Evolutionary conservation across 2,113 vertebrate species (phyloP).

Genomic region (Alaudala cheleensis): DNA sequence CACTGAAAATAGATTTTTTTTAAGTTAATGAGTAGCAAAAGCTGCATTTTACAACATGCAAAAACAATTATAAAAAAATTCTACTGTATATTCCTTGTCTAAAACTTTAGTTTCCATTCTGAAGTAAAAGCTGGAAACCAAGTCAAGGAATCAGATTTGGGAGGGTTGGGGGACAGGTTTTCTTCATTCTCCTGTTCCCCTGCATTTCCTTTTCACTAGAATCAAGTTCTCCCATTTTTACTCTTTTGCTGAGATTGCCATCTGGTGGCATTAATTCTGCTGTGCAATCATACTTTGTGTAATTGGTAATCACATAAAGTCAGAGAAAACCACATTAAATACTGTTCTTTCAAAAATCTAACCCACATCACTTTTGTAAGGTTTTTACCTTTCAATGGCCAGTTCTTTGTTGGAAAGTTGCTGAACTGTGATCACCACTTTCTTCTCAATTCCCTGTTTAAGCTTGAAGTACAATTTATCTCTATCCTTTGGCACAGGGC

Average conservation of each 20-base stretch:
- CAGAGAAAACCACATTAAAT: neutral
- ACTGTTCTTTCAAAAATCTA: neutral
- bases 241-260: constrained; percentile 71
- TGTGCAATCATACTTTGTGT: neutral
- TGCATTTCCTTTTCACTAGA: neutral
- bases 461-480: constrained; percentile 98
- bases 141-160: neutral
- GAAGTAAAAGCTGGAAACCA: neutral
- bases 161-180: neutral
- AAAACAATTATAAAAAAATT: neutral
- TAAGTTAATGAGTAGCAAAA: neutral
- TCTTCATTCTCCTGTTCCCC: neutral
- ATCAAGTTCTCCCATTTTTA: neutral
- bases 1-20: neutral
- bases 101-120: neutral
- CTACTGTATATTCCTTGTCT: neutral
- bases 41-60: neutral
- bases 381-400: constrained; percentile 90
- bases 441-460: constrained; percentile 93
- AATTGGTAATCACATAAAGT: neutral
- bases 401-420: constrained; percentile 95
- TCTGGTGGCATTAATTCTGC: constrained; percentile 56
- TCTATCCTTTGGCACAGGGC: constrained; percentile 95
- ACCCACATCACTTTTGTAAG: neutral
- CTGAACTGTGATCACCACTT: constrained; percentile 91